phyloP scores from a whole-genome alignment of 2,113 vertebrate genomes.

The Morone chrysops region DNA sequence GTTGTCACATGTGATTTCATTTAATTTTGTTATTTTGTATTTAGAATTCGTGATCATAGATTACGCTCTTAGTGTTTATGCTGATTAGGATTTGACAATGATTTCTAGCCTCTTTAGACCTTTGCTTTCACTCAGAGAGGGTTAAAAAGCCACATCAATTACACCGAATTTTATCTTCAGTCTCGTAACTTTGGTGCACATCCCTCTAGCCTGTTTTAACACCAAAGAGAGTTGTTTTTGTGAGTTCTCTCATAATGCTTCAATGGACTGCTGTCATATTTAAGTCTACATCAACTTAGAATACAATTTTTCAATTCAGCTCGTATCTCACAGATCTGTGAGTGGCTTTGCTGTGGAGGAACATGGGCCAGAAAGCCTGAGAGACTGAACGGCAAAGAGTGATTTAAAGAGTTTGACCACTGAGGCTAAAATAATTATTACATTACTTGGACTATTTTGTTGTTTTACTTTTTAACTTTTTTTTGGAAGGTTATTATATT shows the following conservation, averaged over 20 bases:
- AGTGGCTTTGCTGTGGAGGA: neutral
- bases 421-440: neutral
- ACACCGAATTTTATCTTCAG: neutral
- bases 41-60: neutral
- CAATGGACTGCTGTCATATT: neutral
- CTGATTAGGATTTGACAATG: neutral
- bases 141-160: neutral
- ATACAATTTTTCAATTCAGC: neutral
- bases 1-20: neutral
- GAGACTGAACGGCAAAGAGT: neutral
- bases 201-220: neutral
- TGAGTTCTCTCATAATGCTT: neutral
- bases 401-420: neutral
- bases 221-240: neutral
- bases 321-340: neutral
- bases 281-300: neutral
- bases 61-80: neutral
- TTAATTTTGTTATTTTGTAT: neutral
- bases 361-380: neutral
- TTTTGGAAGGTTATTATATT: neutral
- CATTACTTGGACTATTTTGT: neutral
- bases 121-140: neutral
- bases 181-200: neutral
- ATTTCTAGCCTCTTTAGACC: neutral
- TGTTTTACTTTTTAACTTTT: neutral